These are phyloP conservation scores for Pyrocoelia pectoralis DNA, from an alignment of 2,888 invertebrate species.

Conservation along the genomic window DNA sequence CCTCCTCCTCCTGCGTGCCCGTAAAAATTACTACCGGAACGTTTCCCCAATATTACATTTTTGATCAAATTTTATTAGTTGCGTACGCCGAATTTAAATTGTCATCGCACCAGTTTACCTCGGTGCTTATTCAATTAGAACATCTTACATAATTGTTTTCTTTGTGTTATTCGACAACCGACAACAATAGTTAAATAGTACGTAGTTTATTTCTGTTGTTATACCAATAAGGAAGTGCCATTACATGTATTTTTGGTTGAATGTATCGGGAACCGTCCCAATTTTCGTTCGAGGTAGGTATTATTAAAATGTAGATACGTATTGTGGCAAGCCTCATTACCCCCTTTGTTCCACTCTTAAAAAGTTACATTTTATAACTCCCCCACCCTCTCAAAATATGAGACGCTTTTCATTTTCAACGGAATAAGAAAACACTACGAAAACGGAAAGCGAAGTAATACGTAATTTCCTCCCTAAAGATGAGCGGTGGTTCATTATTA, in stretches of 20 bases:
- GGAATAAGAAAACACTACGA: slow-evolving; percentile 27
- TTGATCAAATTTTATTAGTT: slow-evolving; percentile 5
- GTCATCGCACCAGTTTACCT: not conserved
- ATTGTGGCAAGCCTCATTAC: no score
- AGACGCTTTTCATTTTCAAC: slow-evolving; percentile 27
- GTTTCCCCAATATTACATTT: not conserved
- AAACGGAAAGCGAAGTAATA: slow-evolving; percentile 28
- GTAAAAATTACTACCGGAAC: not conserved
- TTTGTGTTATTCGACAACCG: slow-evolving; percentile 14
- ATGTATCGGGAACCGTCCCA: not conserved
- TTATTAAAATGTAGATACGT: no score
- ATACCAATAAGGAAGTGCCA: not conserved
- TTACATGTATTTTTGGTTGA: not conserved
- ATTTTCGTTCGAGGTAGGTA: slow-evolving; percentile 8
- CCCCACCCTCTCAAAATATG: slow-evolving; percentile 21
- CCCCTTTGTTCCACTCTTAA: slow-evolving; percentile 6
- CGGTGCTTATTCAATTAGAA: slow-evolving; percentile 7
- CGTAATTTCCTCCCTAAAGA: slow-evolving; percentile 31
- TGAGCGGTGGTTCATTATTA: slow-evolving; percentile 28
- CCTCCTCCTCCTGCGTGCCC: not conserved
- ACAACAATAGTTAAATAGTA: not conserved
- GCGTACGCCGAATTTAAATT: not conserved
- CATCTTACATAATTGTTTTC: slow-evolving; percentile 18
- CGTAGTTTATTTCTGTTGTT: slow-evolving; percentile 12
- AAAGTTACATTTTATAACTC: slow-evolving; percentile 19